These are phyloP conservation scores for Anorthoa munda DNA, from an alignment of 2,888 invertebrate genomes.

Conservation along the genomic window DNA sequence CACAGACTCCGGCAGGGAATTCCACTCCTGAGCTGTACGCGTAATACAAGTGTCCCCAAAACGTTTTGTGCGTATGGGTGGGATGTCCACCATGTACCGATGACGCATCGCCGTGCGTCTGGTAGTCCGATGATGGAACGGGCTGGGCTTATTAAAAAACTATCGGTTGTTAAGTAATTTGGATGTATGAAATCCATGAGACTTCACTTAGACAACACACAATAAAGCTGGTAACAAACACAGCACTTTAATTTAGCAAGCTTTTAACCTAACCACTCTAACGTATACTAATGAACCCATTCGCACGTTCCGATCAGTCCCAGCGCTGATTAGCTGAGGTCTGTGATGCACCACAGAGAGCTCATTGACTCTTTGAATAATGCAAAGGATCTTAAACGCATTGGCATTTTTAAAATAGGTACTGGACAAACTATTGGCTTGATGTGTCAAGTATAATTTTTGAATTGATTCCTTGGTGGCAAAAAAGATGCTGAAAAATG, in stretches of 20 bases:
- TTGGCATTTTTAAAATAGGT: neutral
- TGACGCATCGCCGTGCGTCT: too few relatives aligned
- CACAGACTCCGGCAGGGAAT: too few relatives aligned
- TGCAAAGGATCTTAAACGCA: neutral
- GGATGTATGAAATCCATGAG: neutral
- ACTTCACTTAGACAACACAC: neutral
- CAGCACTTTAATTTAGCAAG: conserved; percentile 3
- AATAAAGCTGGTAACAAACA: neutral
- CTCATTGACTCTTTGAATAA: conserved; percentile 9
- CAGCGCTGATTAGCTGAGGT: conserved; percentile 24
- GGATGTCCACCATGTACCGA: too few relatives aligned
- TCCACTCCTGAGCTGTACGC: too few relatives aligned
- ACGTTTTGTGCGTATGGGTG: too few relatives aligned
- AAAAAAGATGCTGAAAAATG: too few relatives aligned
- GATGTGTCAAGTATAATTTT: neutral
- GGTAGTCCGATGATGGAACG: too few relatives aligned
- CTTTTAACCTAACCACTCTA: conserved; percentile 31
- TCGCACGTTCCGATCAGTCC: conserved; percentile 20
- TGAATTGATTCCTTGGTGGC: neutral
- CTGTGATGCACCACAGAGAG: conserved; percentile 9
- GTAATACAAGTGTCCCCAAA: too few relatives aligned
- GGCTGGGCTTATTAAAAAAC: too few relatives aligned
- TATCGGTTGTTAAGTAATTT: neutral
- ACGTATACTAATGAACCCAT: conserved; percentile 35
- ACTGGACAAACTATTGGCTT: too few relatives aligned